These are phyloP conservation scores for Acipenser oxyrinchus DNA, from an alignment of 2,797 vertebrate species.

Conservation along the genomic window DNA sequence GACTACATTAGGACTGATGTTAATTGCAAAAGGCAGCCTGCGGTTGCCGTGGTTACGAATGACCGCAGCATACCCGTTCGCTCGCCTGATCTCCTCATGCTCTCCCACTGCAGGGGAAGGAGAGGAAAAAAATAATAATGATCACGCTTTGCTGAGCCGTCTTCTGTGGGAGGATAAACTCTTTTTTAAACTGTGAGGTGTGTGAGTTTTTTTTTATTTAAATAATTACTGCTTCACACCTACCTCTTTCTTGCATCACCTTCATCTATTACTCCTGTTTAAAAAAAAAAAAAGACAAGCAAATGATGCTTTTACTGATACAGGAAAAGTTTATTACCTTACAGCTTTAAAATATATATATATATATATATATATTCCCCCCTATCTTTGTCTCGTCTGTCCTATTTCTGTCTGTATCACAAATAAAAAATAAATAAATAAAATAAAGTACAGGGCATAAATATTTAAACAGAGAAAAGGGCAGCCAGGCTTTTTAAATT, in stretches of 20 bases:
- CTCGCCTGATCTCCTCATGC: slow-evolving; percentile 28
- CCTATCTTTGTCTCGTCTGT: neutral
- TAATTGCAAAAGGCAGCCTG: slow-evolving; percentile 31
- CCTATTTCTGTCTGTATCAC: slow-evolving; percentile 14
- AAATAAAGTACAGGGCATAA: slow-evolving; percentile 38
- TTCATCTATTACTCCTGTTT: neutral
- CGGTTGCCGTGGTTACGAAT: slow-evolving; percentile 60
- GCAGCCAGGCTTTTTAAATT: slow-evolving; percentile 56
- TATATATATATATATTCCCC: too few relatives aligned
- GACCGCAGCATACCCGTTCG: slow-evolving; percentile 44
- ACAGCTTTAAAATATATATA: too few relatives aligned
- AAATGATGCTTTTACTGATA: too few relatives aligned
- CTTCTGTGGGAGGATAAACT: neutral
- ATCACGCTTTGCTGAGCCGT: neutral
- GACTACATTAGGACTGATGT: slow-evolving; percentile 35
- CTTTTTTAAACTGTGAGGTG: neutral
- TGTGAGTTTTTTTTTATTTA: neutral
- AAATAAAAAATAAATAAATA: slow-evolving; percentile 23
- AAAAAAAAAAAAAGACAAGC: neutral
- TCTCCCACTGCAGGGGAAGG: slow-evolving; percentile 6
- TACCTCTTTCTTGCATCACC: neutral
- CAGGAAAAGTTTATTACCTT: too few relatives aligned
- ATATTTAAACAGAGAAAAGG: slow-evolving; percentile 64
- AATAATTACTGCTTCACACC: too few relatives aligned
- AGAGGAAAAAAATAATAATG: neutral